Conservation (phyloP, 2,888 invertebrate genomes). For the Tenthredo distinguenda region DNA sequence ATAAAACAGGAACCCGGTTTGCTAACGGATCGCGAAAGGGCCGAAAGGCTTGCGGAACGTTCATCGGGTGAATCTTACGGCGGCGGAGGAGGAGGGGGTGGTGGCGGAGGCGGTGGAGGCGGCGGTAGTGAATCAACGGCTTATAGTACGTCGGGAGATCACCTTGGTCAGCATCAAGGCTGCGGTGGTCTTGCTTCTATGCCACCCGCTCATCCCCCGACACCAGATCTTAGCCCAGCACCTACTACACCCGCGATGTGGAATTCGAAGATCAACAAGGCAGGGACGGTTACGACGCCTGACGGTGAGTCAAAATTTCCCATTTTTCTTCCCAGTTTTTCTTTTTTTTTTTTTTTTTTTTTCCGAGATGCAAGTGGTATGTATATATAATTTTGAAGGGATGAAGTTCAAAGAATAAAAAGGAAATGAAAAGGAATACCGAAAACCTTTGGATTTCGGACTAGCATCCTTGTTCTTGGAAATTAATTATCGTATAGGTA, state of each 20-base stretch:
- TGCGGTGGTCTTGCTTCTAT: conserved; percentile 78
- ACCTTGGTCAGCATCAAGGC: conserved; percentile 66
- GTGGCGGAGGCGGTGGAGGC: conserved; percentile 73
- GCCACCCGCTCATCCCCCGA: conserved; percentile 77
- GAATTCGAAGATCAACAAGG: conserved; percentile 83
- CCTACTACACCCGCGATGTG: conserved; percentile 78
- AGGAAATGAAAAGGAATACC: no score
- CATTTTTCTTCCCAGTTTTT: neutral
- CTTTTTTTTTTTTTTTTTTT: neutral
- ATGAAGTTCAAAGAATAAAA: no score
- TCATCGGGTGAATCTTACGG: conserved; percentile 72
- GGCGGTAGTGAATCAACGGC: conserved; percentile 68
- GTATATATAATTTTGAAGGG: no score
- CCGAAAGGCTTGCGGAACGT: conserved; percentile 74
- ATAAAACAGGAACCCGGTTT: conserved; percentile 82
- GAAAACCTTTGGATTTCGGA: no score
- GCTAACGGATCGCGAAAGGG: conserved; percentile 77
- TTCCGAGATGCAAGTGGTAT: no score
- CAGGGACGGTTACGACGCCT: conserved; percentile 90
- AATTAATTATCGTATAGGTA: no score
- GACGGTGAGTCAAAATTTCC: conserved; percentile 83
- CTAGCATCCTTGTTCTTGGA: no score
- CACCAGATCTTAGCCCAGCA: conserved; percentile 79
- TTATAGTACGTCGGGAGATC: conserved; percentile 64
- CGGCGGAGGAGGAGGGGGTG: conserved; percentile 67